A percentile compares a stretch with the other conserved stretches of the same genome.
Conservation (phyloP, 2,113 vertebrate species). For the Prietella phreatophila region DNA sequence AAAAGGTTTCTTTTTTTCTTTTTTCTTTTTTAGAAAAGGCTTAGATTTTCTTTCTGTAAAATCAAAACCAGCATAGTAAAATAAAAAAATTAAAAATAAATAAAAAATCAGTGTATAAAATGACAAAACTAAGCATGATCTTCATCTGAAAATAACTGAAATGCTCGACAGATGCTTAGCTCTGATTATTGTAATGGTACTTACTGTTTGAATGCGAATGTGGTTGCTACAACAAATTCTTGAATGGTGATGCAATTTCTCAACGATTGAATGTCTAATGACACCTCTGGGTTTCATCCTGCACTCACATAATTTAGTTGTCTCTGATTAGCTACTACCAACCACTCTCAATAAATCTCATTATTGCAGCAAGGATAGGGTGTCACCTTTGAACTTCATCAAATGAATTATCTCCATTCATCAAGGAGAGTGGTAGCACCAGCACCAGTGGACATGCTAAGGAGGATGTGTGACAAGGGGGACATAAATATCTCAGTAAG, state of each 20-base stretch:
- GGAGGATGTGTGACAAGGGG: constrained; percentile 12
- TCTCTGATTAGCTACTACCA: constrained; percentile 68
- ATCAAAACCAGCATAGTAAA: neutral
- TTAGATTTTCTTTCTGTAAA: neutral
- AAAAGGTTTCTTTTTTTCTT: neutral
- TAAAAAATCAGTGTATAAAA: neutral
- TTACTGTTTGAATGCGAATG: neutral
- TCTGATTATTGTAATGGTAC: neutral
- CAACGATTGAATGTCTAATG: neutral
- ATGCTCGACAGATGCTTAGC: neutral
- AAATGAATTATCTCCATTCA: constrained; percentile 72
- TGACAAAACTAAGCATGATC: neutral
- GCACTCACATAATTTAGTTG: constrained; percentile 64
- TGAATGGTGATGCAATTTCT: constrained; percentile 8
- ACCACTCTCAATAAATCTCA: constrained; percentile 57
- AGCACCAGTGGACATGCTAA: constrained; percentile 49
- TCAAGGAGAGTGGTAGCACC: constrained; percentile 60
- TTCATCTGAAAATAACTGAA: neutral
- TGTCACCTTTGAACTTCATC: constrained; percentile 75
- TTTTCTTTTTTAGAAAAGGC: neutral
- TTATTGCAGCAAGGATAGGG: constrained; percentile 70
- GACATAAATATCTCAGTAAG: constrained; percentile 24
- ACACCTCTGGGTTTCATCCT: constrained; percentile 56
- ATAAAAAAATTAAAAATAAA: too few relatives aligned
- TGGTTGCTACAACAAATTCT: neutral